Evolutionary conservation across 2,888 invertebrate species (phyloP), one percentile per base, ranked within the genome.

Genomic region (Tipula unca): DNA sequence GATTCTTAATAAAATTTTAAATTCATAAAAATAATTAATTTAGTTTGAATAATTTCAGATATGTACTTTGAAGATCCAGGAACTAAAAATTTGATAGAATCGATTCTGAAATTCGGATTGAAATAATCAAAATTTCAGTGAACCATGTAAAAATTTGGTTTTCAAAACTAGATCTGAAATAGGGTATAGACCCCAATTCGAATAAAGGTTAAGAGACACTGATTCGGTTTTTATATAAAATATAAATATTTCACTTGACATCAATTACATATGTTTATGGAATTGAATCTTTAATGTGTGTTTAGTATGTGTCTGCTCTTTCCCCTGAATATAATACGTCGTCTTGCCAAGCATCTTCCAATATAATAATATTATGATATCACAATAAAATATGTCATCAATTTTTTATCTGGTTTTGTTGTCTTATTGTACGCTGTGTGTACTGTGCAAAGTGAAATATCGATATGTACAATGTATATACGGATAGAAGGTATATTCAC

Each of bases 341-440:
- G 25, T 69, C 25, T 10, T 69, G 3, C 25, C 10, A 69, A 25
- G 69, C 69, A 69, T 69, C 69, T 69, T 69, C 69, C 69, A 69
- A 25, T 69, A 69, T 69, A 48, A 48, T 48, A 48, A 69, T 69
- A 69, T 69, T 69, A 69, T 69, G 69, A 69, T 69, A 69, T 69
- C 69, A 69, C 25, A 69, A 69, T 69, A 69, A 69, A 69, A 69
- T 25, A 69, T 69, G 69, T 69, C 69, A 69, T 69, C 69, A 69
- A 69, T 69, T 69, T 69, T 83, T 69, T 69, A 69, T 69, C 69
- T 69, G 69, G 69, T 69, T 69, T 69, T 69, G 69, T 69, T 69
- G 69, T 69, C 69, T 69, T 69, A 69, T 69, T 69, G 25, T 25
- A 69, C 25, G 69, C 25, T 69, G 69, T 69, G 69, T 69, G 69